Evolutionary conservation across 2,888 invertebrate species (phyloP).

Genomic region (Aspidapion aeneum): DNA sequence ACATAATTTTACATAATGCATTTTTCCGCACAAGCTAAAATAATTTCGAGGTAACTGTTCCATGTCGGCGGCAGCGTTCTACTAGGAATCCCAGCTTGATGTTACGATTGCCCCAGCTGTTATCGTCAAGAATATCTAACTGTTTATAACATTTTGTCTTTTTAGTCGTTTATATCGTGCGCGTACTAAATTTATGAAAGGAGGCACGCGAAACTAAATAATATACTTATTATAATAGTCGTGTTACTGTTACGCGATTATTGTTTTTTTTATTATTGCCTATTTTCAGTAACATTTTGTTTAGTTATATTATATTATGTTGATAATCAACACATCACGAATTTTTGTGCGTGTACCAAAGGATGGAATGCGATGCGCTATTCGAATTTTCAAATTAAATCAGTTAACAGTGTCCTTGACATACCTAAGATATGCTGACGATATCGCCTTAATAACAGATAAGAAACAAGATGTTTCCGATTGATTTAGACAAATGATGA

Average conservation of each 20-base stretch:
- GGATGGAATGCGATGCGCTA: too few species aligned
- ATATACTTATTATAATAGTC: neutral
- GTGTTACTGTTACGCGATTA: neutral
- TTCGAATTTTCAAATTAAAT: too few species aligned
- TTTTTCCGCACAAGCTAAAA: neutral
- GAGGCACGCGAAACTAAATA: neutral
- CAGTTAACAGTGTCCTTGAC: too few species aligned
- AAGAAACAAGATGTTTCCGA: too few species aligned
- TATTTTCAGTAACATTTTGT: too few species aligned
- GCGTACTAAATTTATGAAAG: neutral
- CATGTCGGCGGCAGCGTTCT: neutral
- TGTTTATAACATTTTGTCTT: constrained; percentile 3
- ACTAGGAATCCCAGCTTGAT: neutral
- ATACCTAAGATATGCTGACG: too few species aligned
- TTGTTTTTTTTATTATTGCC: too few species aligned
- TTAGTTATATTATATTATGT: too few species aligned
- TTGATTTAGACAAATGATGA: too few species aligned
- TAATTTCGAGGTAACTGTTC: neutral
- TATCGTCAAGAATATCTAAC: constrained; percentile 2
- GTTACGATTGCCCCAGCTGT: constrained; percentile 4
- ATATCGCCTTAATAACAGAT: too few species aligned
- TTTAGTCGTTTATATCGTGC: neutral
- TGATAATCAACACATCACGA: too few species aligned
- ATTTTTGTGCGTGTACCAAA: too few species aligned
- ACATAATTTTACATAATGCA: neutral